Evolutionary conservation across 1,140 invertebrate genomes (phyloP).

Genomic region (Odontomachus brunneus): DNA sequence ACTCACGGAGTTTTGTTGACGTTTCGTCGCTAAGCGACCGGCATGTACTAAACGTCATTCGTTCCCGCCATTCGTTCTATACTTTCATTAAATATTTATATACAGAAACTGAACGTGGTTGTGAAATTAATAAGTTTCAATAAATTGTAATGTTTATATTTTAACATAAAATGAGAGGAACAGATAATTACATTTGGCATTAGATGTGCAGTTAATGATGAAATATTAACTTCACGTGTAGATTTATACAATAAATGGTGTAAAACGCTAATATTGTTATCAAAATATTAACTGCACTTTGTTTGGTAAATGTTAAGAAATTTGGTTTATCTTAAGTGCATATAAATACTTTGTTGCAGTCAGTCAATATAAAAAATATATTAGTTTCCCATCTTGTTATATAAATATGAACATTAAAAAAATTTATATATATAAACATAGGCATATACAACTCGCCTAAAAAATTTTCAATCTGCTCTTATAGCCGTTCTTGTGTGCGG

Average conservation of each 20-base stretch:
- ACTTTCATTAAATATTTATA: neutral
- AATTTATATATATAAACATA: conserved; percentile 24
- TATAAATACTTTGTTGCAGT: neutral
- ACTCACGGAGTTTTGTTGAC: conserved; percentile 8
- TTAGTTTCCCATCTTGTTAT: neutral
- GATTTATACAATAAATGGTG: conserved; percentile 22
- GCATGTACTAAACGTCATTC: conserved; percentile 22
- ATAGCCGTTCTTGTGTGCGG: conserved; percentile 61
- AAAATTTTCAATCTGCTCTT: conserved; percentile 69
- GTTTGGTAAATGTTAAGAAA: conserved; percentile 17
- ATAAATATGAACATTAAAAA: neutral
- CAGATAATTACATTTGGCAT: conserved; percentile 32
- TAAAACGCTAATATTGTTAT: conserved; percentile 11
- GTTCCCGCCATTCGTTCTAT: conserved; percentile 12
- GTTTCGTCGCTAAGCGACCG: conserved; percentile 29
- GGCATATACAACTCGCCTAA: neutral
- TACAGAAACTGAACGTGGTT: neutral
- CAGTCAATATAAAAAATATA: conserved; percentile 44
- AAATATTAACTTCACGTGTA: neutral
- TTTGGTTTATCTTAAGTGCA: neutral
- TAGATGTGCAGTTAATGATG: neutral
- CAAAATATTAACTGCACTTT: conserved; percentile 42
- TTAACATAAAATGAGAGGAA: conserved; percentile 31
- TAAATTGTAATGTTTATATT: neutral
- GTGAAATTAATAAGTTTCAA: neutral